Evolutionary conservation across 2,888 invertebrate species (phyloP).

Genomic region (Ophioninae sp.): DNA sequence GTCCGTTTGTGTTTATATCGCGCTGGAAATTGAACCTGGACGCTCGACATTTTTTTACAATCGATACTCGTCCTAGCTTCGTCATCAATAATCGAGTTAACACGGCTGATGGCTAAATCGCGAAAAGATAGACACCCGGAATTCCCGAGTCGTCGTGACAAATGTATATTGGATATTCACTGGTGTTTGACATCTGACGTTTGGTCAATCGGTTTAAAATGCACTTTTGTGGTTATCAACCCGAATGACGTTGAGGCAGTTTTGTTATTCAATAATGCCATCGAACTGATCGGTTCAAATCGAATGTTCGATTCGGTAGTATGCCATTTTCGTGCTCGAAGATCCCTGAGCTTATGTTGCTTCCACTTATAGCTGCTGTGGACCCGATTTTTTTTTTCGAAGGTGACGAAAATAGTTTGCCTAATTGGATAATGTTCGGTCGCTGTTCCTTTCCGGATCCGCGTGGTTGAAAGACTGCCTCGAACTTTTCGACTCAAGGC

Average conservation of each 20-base stretch:
- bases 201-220: not conserved
- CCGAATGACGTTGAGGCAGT: not conserved
- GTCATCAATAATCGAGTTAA: not conserved
- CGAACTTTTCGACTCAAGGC: slow-evolving; percentile 67
- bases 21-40: not conserved
- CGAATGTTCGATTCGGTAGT: not conserved
- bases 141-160: not conserved
- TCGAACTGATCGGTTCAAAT: not conserved
- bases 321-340: not conserved
- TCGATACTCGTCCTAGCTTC: not conserved
- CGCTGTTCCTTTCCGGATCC: slow-evolving; percentile 41
- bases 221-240: not conserved
- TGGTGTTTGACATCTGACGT: not conserved
- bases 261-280: not conserved
- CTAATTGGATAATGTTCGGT: slow-evolving; percentile 60
- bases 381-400: not conserved
- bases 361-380: not conserved
- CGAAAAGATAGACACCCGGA: not conserved
- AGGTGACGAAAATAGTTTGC: not conserved
- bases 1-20: not conserved
- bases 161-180: not conserved
- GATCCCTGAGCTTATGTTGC: not conserved
- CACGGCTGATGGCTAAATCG: not conserved
- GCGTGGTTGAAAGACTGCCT: slow-evolving; percentile 58
- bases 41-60: not conserved